These are phyloP conservation scores for Malurus cyaneus DNA, from an alignment of 2,113 vertebrate genomes.

Conservation along the genomic window DNA sequence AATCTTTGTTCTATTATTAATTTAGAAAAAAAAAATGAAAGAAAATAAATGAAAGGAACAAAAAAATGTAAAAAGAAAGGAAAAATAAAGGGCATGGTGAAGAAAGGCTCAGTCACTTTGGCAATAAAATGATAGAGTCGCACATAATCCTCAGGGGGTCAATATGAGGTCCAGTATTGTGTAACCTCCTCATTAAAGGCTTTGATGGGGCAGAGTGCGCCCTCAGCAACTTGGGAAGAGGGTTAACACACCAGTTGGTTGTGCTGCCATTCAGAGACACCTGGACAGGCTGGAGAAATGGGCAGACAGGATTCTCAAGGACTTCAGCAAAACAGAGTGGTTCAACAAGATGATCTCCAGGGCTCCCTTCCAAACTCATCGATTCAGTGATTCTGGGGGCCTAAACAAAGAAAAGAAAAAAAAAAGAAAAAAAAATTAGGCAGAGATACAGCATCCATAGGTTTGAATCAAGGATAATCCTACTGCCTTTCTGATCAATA, in stretches of 20 bases:
- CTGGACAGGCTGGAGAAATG: neutral
- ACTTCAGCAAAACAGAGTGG: neutral
- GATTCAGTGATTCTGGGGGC: neutral
- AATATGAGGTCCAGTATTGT: neutral
- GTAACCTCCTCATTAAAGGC: neutral
- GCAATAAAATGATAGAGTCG: neutral
- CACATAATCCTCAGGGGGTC: neutral
- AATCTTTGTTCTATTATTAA: neutral
- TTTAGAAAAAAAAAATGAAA: neutral
- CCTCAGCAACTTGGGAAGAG: neutral
- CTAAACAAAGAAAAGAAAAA: neutral
- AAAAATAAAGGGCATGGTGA: neutral
- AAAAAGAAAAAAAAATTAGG: neutral
- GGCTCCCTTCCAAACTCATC: neutral
- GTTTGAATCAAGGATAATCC: neutral
- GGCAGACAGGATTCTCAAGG: neutral
- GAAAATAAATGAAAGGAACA: accelerated
- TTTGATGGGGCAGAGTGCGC: neutral
- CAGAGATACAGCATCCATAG: neutral
- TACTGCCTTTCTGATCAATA: neutral
- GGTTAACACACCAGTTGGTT: neutral
- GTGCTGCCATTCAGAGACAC: neutral
- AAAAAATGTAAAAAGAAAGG: accelerated
- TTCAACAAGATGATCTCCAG: neutral
- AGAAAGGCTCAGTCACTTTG: neutral